Evolutionary conservation across 92 coral and sea anemone genomes (phyloP), one percentile per base, ranked within the genome.

Genomic region (Zoanthus sansibaricus): DNA sequence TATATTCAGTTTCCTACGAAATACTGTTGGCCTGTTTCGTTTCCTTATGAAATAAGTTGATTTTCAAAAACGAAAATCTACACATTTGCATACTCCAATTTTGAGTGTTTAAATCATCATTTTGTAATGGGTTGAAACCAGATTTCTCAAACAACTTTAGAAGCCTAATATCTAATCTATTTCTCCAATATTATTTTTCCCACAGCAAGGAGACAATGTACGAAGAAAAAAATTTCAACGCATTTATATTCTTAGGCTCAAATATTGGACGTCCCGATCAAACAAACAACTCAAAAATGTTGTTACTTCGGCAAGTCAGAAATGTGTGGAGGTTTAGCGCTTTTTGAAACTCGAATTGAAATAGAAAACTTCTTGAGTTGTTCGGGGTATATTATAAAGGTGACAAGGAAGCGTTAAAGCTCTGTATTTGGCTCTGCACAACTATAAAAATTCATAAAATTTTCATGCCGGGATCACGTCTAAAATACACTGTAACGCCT

Each of bases 241-340:
- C 25, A 17, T 62, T 62, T 62, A n/a, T 8, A 62, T 7, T 8
- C 30, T 9, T 17, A 16, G 69, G 69, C 10, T 62, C 69, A 62
- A 62, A 62, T 62, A 14, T 58, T 62, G 20, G n/a, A 17, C 37
- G 33, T 75, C 33, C 32, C 31, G 25, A 51, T 14, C 62, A 66
- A 80, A 46, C 85, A 64, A 45, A 66, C 85, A 42, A 80, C 75
- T 25, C 4, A 80, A 80, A 68, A 80, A 80, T 80, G 61, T 66
- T 9, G 13, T 44, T 1, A 7, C 75, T 13, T 2, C 7, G 18
- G 25, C 52, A 52, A 52, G 13, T 7, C 8, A 54, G 52, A 49
- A 75, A 51, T 47, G 31, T 75, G 62, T 7, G 1, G 66, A 11
- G 18, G 59, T 13, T 16, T 20, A 6, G 33, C 9, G 18, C 25